These are phyloP conservation scores for Clytia hemisphaerica DNA, from an alignment of 30 jellyfish, hydroid and myxozoan genomes.

Conservation along the genomic window DNA sequence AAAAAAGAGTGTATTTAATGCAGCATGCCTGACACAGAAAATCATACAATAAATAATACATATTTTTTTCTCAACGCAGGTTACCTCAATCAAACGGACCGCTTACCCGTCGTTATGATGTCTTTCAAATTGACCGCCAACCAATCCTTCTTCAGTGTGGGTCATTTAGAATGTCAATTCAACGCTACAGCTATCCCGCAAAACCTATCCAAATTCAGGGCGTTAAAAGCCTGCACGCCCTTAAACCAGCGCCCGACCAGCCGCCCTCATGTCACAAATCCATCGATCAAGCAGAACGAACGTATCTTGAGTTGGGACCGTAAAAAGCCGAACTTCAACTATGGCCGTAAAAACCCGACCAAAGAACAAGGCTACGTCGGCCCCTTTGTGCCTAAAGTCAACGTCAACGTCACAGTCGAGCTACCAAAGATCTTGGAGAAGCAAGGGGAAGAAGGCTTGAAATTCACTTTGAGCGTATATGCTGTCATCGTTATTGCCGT, in stretches of 20 bases:
- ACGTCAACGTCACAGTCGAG: slow-evolving; percentile 39
- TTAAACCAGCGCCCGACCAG: slow-evolving; percentile 28
- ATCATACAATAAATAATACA: background rate
- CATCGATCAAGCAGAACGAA: background rate
- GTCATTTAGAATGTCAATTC: slow-evolving; percentile 58
- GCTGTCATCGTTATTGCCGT: slow-evolving; percentile 93
- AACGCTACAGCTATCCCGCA: background rate
- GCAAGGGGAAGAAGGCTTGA: slow-evolving; percentile 46
- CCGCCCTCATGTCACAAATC: background rate
- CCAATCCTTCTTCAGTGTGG: slow-evolving; percentile 55
- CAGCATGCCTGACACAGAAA: too few relatives aligned
- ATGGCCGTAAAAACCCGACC: background rate
- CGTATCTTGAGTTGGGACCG: slow-evolving; percentile 1
- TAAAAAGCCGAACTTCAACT: background rate
- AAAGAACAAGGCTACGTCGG: slow-evolving; percentile 2
- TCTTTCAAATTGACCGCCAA: slow-evolving; percentile 49
- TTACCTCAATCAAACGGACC: slow-evolving; percentile 48
- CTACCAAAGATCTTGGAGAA: slow-evolving; percentile 17
- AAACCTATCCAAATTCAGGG: slow-evolving; percentile 1
- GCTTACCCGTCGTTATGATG: slow-evolving; percentile 62
- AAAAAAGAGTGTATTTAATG: too few relatives aligned
- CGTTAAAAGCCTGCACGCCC: slow-evolving; percentile 79
- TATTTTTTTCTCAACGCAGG: slow-evolving; percentile 31
- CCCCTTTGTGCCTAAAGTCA: slow-evolving; percentile 17
- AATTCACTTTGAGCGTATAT: slow-evolving; percentile 79